Evolutionary conservation across 2,113 vertebrate genomes (phyloP).

Genomic region (Sylvilagus bachmani): DNA sequence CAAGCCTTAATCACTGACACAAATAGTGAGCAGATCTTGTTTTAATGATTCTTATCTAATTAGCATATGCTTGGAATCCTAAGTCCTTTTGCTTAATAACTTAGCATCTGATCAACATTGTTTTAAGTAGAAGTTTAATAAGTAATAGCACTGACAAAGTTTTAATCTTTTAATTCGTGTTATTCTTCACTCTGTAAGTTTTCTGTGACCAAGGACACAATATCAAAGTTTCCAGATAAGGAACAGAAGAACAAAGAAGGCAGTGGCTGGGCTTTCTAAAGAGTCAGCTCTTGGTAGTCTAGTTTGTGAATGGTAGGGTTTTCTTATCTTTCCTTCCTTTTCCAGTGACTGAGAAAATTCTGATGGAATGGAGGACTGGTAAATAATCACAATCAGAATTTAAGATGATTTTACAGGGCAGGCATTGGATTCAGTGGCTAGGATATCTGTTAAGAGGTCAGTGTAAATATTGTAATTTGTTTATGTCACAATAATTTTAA

Average conservation of each 20-base stretch:
- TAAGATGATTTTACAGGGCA: too few relatives aligned
- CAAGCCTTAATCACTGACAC: background rate
- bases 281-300: background rate
- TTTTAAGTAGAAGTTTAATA: slow-evolving; percentile 3
- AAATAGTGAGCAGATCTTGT: background rate
- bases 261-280: background rate
- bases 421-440: too few relatives aligned
- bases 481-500: too few relatives aligned
- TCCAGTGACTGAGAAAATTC: slow-evolving; percentile 4
- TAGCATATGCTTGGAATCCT: slow-evolving; percentile 2
- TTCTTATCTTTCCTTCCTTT: background rate
- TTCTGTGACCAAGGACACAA: slow-evolving; percentile 1
- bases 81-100: background rate
- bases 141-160: background rate
- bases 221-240: background rate
- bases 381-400: background rate
- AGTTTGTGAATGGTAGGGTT: background rate
- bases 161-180: slow-evolving; percentile 22
- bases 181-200: background rate
- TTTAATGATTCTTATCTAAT: slow-evolving; percentile 2
- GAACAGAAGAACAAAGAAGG: background rate
- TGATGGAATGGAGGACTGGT: slow-evolving; percentile 16
- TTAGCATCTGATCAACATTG: background rate
- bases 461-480: too few relatives aligned
- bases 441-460: too few relatives aligned